These are phyloP conservation scores for Hylyphantes graminicola DNA, from an alignment of 1,140 invertebrate species.

Conservation along the genomic window DNA sequence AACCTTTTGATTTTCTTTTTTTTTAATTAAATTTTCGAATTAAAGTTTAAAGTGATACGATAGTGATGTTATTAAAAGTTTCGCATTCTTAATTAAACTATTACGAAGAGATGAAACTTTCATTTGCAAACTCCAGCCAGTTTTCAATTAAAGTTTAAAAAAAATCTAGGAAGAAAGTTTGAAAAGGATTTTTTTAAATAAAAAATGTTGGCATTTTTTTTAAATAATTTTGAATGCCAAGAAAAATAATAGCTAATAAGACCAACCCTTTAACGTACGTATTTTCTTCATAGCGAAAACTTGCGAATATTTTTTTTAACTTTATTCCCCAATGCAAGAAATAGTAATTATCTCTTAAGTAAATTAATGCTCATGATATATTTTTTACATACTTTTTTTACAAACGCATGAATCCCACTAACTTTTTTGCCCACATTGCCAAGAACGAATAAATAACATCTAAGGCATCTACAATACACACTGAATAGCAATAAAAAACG, in stretches of 20 bases:
- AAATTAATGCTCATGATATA: conserved; percentile 34
- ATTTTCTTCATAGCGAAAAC: no score
- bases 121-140: no score
- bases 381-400: conserved; percentile 21
- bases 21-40: no score
- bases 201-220: conserved; percentile 25
- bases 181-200: not conserved
- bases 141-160: no score
- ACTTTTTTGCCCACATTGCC: conserved; percentile 15
- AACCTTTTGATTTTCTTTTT: no score
- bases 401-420: not conserved
- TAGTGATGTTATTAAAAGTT: no score
- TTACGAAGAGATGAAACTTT: no score
- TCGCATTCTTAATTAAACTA: no score
- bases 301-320: not conserved
- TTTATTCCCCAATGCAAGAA: not conserved
- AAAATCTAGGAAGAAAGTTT: not conserved
- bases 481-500: not conserved
- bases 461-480: not conserved
- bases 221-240: conserved; percentile 15
- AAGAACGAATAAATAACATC: conserved; percentile 16
- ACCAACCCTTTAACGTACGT: no score
- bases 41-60: no score
- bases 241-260: not conserved
- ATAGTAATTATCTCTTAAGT: conserved; percentile 38